Percentiles rank a stretch among this genome's conserved stretches.
These are phyloP conservation scores for Lagenorhynchus albirostris DNA, from an alignment of 2,113 vertebrate genomes.

Conservation along the genomic window DNA sequence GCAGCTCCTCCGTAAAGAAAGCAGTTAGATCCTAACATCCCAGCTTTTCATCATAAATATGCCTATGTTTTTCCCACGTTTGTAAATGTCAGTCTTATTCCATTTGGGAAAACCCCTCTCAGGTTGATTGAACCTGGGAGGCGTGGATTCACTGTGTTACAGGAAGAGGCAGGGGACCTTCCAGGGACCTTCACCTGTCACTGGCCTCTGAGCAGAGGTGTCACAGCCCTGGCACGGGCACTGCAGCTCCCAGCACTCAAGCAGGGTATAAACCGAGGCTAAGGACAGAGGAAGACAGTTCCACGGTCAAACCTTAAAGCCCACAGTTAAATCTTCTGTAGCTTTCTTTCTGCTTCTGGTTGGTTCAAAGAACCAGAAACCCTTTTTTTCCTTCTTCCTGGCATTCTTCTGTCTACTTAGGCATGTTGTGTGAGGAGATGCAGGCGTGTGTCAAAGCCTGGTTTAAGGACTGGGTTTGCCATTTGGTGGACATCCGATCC, in stretches of 20 bases:
- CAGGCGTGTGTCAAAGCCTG: background rate
- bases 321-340: background rate
- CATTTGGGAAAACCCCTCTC: background rate
- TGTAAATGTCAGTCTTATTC: background rate
- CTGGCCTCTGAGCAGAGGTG: background rate
- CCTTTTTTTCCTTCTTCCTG: background rate
- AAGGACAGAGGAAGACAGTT: background rate
- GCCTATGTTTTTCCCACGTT: background rate
- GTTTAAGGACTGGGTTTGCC: background rate
- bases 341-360: background rate
- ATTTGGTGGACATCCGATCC: background rate
- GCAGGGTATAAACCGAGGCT: background rate
- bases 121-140: background rate
- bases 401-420: too few relatives aligned
- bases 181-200: background rate
- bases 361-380: background rate
- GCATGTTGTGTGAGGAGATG: background rate
- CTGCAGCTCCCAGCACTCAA: background rate
- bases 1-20: background rate
- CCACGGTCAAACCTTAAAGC: background rate
- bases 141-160: background rate
- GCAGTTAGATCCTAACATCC: too few relatives aligned
- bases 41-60: background rate
- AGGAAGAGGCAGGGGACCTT: background rate
- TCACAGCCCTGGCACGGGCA: accelerated